Conservation (phyloP, 2,888 invertebrate genomes). For the Itoplectis maculator region DNA sequence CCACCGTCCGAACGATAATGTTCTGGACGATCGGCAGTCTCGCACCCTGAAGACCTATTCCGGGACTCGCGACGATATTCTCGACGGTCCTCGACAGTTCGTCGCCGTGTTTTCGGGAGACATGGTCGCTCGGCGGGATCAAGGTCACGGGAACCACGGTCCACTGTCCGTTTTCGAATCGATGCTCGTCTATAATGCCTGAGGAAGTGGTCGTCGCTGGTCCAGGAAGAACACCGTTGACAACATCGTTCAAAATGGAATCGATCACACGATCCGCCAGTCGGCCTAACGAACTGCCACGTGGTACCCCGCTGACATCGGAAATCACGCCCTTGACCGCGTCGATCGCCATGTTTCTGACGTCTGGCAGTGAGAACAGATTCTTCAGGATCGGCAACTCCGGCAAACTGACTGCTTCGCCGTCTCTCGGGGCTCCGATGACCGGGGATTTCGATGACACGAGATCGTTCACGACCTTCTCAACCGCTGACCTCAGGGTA, state of each 20-base stretch:
- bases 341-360: constrained; percentile 72
- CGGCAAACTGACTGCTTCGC: too few species aligned
- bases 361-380: constrained; percentile 72
- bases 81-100: constrained; percentile 53
- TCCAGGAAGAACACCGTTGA: constrained; percentile 29
- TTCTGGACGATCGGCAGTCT: constrained; percentile 71
- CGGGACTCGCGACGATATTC: constrained; percentile 66
- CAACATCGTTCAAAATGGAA: constrained; percentile 47
- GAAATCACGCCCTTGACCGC: constrained; percentile 70
- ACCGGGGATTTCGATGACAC: constrained; percentile 58
- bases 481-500: constrained; percentile 70
- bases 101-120: not conserved
- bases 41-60: constrained; percentile 66
- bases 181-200: constrained; percentile 67
- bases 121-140: constrained; percentile 21
- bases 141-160: constrained; percentile 49
- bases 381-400: constrained; percentile 71
- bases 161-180: constrained; percentile 68
- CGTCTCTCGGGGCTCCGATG: constrained; percentile 48
- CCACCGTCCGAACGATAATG: constrained; percentile 75
- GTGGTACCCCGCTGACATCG: constrained; percentile 37
- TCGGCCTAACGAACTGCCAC: constrained; percentile 38
- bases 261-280: constrained; percentile 62
- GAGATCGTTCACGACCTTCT: constrained; percentile 75
- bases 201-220: constrained; percentile 2